Evolutionary conservation across 2,113 vertebrate genomes (phyloP), one percentile per base, ranked within the genome.

Genomic region (Malurus cyaneus): DNA sequence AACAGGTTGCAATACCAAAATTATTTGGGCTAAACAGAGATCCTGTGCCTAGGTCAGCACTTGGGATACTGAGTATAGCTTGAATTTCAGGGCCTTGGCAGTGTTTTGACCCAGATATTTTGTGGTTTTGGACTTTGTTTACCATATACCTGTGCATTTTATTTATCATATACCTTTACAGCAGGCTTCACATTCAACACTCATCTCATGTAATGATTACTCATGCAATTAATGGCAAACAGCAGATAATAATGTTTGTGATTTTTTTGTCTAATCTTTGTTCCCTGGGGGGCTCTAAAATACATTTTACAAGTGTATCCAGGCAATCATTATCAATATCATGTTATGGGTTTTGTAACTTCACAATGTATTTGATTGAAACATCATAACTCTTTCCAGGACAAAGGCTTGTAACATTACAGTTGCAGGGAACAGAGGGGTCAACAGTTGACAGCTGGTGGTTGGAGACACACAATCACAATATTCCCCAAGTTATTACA

Each of bases 401-500:
- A 98, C 96, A 97, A 97, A 95, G 94, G 87, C 96, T 97, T 95
- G 93, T 96, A 96, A 95, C 92, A 54, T 96, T 97, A 95, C 87
- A 92, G 93, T 97, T 93, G 91, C 89, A 84, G 91, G 71, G 93
- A 97, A 94, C 88, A 96, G 86, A 90, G 93, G 95, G 98, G 97
- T 98, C 98, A 97, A 76, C 88, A 90, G 93, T 94, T 97, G 97
- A 96, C 94, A 97, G 97, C 96, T 97, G 96, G 89, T 96, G 95
- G 92, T 94, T 96, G 91, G 93, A 97, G 80, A 87, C 73, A 62
- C 32, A 87, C 93, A 96, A 94, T 96, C 96, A 94, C 77, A 93
- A 62, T 95, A 92, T 97, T 94, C 92, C 77, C 80, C 80, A 84
- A 96, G 95, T 97, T 95, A 96, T 97, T 96, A 96, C 64, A 96